Evolutionary conservation across 2,888 invertebrate genomes (phyloP), one percentile per base, ranked within the genome.

Genomic region (Horisme vitalbata): DNA sequence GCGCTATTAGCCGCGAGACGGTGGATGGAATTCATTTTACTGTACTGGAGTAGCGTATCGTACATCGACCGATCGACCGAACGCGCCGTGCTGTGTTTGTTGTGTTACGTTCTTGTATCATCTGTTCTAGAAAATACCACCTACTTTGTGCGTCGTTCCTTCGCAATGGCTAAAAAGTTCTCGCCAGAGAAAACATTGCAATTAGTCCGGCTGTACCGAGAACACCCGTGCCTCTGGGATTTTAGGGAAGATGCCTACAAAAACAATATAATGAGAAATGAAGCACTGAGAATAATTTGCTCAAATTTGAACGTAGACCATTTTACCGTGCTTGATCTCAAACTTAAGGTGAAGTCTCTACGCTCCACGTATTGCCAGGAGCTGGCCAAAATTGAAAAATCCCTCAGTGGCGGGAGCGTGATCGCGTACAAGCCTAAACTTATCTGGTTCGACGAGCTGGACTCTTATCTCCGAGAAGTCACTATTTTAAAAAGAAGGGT

Each of bases 341-440:
- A 34, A 9, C 12, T 24, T 9, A 41, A 41, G 34, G 34, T 41
- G 0, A 41, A 41, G 14, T 24, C 21, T 5, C 18, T 41, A 5
- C 41, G 41, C 8, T 41, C 41, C 8, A 41, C 41, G 20, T 41
- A 41, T 27, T 41, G 31, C 11, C 23, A 33, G 7, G 41, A 41
- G 10, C 10, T 41, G 8, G 27, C 26, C 8, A 41, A 41, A 15
- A 41, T 41, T 12, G 13, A 27, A 20, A 41, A 41, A 12, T 20
- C 33, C 9, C 0, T 8, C n/a, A 24, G 15, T 9, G 13, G 13
- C 10, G 27, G 21, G 10, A 12, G 27, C 14, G n/a, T 20, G 10
- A 12, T 27, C 14, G n/a, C 13, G 7, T 41, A 41, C 21, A 41
- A 13, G 14, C 41, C 41, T 8, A 27, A 12, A 20, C 33, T 34